phyloP scores from a whole-genome alignment of 2,113 vertebrate species.

The Esox niger region DNA sequence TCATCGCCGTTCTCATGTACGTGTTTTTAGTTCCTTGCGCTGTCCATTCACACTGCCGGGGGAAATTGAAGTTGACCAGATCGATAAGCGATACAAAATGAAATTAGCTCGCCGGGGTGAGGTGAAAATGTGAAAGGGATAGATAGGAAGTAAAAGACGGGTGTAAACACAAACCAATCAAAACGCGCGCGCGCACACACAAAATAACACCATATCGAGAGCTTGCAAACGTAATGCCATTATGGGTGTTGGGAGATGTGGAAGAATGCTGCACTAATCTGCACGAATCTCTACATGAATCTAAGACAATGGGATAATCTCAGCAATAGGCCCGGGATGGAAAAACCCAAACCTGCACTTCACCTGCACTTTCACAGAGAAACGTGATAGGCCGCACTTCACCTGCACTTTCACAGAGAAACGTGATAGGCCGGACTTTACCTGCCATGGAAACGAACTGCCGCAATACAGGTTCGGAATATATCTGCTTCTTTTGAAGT shows the following conservation, averaged over 20 bases:
- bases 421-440: constrained; percentile 44
- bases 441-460: constrained; percentile 24
- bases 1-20: constrained; percentile 40
- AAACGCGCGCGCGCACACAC: constrained; percentile 31
- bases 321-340: background rate
- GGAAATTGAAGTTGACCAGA: constrained; percentile 63
- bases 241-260: too few species aligned
- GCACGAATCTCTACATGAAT: background rate
- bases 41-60: constrained; percentile 25
- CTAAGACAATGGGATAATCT: background rate
- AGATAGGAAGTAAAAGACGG: constrained; percentile 35
- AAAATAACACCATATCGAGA: too few species aligned
- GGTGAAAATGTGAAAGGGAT: constrained; percentile 51
- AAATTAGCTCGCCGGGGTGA: constrained; percentile 54
- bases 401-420: constrained; percentile 52
- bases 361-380: constrained; percentile 48
- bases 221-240: too few species aligned
- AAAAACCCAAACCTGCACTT: constrained; percentile 13
- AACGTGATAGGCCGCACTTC: constrained; percentile 43
- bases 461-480: constrained; percentile 46
- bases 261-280: too few species aligned
- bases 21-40: constrained; percentile 43
- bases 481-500: constrained; percentile 66
- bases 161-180: constrained; percentile 24
- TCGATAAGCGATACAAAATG: constrained; percentile 64